Evolutionary conservation across 2,888 invertebrate genomes (phyloP).

Genomic region (Onthophagus sagittarius): DNA sequence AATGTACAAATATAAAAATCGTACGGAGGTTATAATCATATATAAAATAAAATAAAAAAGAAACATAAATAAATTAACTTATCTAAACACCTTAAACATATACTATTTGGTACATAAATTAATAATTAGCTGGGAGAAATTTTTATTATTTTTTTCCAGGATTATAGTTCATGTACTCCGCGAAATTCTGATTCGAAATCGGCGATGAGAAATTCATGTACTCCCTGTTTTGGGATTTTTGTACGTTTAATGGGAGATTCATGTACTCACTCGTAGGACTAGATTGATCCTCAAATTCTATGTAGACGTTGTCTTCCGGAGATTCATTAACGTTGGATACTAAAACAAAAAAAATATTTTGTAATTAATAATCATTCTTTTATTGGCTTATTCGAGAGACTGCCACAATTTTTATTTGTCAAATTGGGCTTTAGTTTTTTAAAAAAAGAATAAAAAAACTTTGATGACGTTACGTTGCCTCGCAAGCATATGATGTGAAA

Average conservation of each 20-base stretch:
- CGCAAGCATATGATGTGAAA: too few relatives aligned
- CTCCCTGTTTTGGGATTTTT: constrained; percentile 15
- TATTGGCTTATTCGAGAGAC: too few relatives aligned
- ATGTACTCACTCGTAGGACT: constrained; percentile 20
- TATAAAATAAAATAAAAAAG: background rate
- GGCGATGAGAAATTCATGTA: constrained; percentile 20
- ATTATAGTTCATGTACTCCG: constrained; percentile 12
- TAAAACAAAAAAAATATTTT: background rate
- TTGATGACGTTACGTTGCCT: too few relatives aligned
- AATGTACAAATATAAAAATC: background rate
- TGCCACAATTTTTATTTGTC: too few relatives aligned
- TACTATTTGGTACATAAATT: constrained; percentile 9
- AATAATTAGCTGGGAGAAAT: background rate
- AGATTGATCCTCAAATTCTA: constrained; percentile 19
- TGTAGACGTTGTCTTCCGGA: constrained; percentile 19
- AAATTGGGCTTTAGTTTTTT: too few relatives aligned
- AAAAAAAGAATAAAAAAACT: too few relatives aligned
- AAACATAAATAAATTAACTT: background rate
- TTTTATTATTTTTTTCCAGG: constrained; percentile 2
- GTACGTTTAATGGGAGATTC: constrained; percentile 14
- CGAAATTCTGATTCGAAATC: background rate
- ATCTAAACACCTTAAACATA: background rate
- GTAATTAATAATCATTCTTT: too few relatives aligned
- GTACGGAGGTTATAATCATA: background rate
- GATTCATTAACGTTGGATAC: constrained; percentile 14